Evolutionary conservation across 2,888 invertebrate genomes (phyloP).

Genomic region (Leucophora obtusa): DNA sequence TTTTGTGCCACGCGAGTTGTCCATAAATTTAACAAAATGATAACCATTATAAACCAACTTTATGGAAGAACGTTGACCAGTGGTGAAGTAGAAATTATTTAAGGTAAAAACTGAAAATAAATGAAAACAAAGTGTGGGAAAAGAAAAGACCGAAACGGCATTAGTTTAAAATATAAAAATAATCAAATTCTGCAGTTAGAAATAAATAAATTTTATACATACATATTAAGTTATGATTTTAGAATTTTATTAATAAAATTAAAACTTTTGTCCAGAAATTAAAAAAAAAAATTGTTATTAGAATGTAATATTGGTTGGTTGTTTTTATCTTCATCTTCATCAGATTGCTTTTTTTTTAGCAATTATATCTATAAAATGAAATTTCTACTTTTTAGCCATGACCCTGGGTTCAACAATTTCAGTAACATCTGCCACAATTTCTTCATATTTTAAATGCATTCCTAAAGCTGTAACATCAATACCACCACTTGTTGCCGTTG

Average conservation of each 20-base stretch:
- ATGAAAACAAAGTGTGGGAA: slow-evolving; percentile 3
- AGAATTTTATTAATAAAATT: slow-evolving; percentile 6
- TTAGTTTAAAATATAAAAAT: slow-evolving; percentile 25
- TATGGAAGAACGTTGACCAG: slow-evolving; percentile 74
- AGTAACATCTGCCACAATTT: slow-evolving; percentile 77
- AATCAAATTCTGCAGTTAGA: background rate
- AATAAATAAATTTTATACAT: background rate
- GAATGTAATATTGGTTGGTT: slow-evolving; percentile 12
- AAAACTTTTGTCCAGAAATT: slow-evolving; percentile 8
- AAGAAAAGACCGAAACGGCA: slow-evolving; percentile 29
- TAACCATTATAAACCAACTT: slow-evolving; percentile 75
- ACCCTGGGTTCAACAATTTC: slow-evolving; percentile 70
- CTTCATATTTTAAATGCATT: slow-evolving; percentile 77
- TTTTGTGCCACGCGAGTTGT: slow-evolving; percentile 75
- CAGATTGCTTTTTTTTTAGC: background rate
- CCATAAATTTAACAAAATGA: slow-evolving; percentile 75
- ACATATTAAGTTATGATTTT: background rate
- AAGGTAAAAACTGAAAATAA: slow-evolving; percentile 51
- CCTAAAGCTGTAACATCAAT: slow-evolving; percentile 69
- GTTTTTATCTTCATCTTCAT: background rate
- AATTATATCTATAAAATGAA: background rate
- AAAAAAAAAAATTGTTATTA: slow-evolving; percentile 30
- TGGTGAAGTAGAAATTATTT: slow-evolving; percentile 71
- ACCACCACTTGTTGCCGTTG: slow-evolving; percentile 54
- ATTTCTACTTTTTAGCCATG: slow-evolving; percentile 43